Evolutionary conservation across 2,797 vertebrate species (phyloP), one percentile per base, ranked within the genome.

Genomic region (Fratercula arctica): DNA sequence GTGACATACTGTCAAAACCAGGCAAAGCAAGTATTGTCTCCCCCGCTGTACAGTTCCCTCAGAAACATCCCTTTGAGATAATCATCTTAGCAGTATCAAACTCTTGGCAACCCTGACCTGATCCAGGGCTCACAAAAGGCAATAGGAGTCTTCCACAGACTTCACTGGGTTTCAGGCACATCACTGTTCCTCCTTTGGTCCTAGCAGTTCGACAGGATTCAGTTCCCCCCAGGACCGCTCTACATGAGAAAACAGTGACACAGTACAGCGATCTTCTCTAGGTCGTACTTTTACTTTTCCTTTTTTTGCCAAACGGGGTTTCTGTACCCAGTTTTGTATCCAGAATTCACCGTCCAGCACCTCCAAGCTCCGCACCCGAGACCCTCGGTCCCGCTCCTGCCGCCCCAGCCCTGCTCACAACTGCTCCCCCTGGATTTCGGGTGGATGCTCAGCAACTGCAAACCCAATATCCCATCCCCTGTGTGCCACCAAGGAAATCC

Each of bases 1-100:
- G 88, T 96, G 97, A 97, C 96, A 93, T 64, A 79, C 95, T 97
- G 97, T 97, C 97, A 97, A 95, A 97, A 96, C 57, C 85, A 97
- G 89, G 96, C 93, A 96, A 93, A 92, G 96, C 83, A 80, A 96
- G 61, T 93, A 87, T 94, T 89, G 67, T 97, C 87, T 95, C 84
- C 89, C 84, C 61, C 2, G 6, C 76, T 90, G 64, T 46, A 90
- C 53, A 93, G 89, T 66, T 93, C 89, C 76, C 50, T 93, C 81
- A 90, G 91, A 96, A 96, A 96, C 25, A 86, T 92, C 91, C 93
- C 95, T 85, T 93, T 96, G 93, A 96, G 93, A 96, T 88, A 97
- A 97, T 88, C 45, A 41, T 94, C 81, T 95, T 59, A 97, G 89
- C 75, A 90, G 66, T 95, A 92, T 95, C 92, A 94, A 82, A 95